A percentile compares a stretch with the other conserved stretches of the same genome.
These are phyloP conservation scores for Drosophila pegasa DNA, from an alignment of 2,888 invertebrate genomes.

Conservation along the genomic window DNA sequence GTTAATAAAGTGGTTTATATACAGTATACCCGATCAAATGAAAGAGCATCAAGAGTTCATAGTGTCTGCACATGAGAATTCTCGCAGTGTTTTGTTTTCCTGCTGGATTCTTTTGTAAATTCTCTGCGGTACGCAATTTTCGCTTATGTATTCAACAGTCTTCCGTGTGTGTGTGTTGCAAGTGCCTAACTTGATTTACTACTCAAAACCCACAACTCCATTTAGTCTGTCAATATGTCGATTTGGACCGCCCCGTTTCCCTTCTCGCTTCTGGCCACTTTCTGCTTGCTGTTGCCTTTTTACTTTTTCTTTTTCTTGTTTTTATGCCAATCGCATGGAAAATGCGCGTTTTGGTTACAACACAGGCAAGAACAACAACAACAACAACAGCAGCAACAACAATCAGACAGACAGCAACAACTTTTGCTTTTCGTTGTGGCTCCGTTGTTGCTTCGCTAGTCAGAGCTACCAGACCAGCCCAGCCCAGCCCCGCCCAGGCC, in stretches of 20 bases:
- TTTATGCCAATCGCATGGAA: slow-evolving; percentile 65
- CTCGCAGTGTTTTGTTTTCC: slow-evolving; percentile 10
- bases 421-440: slow-evolving; percentile 70
- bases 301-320: slow-evolving; percentile 28
- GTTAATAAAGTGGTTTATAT: not conserved
- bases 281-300: slow-evolving; percentile 14
- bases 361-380: slow-evolving; percentile 34
- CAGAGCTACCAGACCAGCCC: slow-evolving; percentile 39
- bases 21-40: not conserved
- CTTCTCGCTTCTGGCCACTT: slow-evolving; percentile 33
- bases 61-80: slow-evolving; percentile 1
- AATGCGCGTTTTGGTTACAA: slow-evolving; percentile 76
- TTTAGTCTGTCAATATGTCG: slow-evolving; percentile 81
- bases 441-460: slow-evolving; percentile 37
- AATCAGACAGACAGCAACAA: slow-evolving; percentile 42
- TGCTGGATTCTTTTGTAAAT: slow-evolving; percentile 46
- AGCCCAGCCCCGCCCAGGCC: slow-evolving; percentile 15
- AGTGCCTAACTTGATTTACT: slow-evolving; percentile 80
- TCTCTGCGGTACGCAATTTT: slow-evolving; percentile 71
- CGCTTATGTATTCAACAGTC: slow-evolving; percentile 61
- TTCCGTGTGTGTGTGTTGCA: slow-evolving; percentile 40
- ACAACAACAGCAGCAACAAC: slow-evolving; percentile 27
- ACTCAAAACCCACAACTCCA: slow-evolving; percentile 81
- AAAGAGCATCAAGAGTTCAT: slow-evolving; percentile 22
- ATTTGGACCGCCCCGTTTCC: slow-evolving; percentile 64